Evolutionary conservation across 2,888 invertebrate species (phyloP), one percentile per base, ranked within the genome.

Genomic region (Phasia obesa): DNA sequence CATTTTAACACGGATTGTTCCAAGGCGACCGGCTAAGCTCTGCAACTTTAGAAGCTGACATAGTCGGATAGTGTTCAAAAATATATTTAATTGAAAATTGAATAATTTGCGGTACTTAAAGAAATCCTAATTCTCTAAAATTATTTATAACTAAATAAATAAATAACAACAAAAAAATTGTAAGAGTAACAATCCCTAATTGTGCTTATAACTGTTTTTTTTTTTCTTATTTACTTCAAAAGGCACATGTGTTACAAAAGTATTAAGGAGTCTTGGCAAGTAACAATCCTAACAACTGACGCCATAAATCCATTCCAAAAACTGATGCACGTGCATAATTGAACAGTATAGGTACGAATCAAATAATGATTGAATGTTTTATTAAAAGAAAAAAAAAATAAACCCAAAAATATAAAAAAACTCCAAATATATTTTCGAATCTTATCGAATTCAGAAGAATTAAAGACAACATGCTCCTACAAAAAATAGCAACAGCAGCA

Each of bases 291-390:
- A 70, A 80, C 80, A 75, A 80, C 74, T 75, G 74, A 75, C 80
- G 53, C 53, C 44, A 55, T 7, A 70, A 53, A 70, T 53, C 11
- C 49, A 53, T 17, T 44, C 17, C 9, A 38, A 49, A 67, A 51
- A 13, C 25, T 57, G 64, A n/a, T 80, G 73, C 79, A 80, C 79
- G 79, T 80, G 79, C 67, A 74, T 62, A 79, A 79, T 73, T 67
- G 76, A 38, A 62, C 47, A 74, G 59, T 31, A 19, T 47, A 15
- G 11, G 60, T 53, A 42, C 19, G 31, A 49, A 74, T 35, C 51
- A 51, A 79, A 51, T 49, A 75, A 59, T 79, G 65, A 71, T 73
- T 74, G 49, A 77, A 77, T 44, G 59, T 67, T 60, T 69, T 62
- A n/a, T 64, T 17, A 6, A 15, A 64, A 64, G 6, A 19, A 62